Percentiles rank a stretch among this genome's conserved stretches.
Conservation (phyloP, 2,113 vertebrate species). For the Thryonomys swinderianus region DNA sequence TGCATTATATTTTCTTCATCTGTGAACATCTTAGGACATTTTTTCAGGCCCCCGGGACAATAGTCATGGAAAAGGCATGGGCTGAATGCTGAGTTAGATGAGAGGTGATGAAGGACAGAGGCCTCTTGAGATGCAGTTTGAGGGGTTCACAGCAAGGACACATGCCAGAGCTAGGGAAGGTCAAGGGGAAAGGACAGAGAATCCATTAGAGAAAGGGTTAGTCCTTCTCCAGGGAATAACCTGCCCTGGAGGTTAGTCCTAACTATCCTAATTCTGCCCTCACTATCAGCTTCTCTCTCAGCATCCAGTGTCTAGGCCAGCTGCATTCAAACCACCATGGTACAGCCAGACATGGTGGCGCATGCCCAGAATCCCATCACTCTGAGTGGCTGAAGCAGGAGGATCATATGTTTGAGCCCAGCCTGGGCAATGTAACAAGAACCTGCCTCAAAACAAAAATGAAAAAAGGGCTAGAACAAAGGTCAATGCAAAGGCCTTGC, state of each 20-base stretch:
- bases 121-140: no score
- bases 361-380: neutral
- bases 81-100: neutral
- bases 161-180: fast-evolving
- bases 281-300: neutral
- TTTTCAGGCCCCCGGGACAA: neutral
- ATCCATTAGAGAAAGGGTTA: neutral
- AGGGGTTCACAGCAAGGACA: neutral
- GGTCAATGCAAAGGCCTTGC: neutral
- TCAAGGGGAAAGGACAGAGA: neutral
- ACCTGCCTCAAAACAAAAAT: neutral
- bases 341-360: neutral
- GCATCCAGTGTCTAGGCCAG: neutral
- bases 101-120: neutral
- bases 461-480: neutral
- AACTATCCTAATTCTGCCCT: no score
- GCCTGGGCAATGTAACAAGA: neutral
- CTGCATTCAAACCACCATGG: fast-evolving
- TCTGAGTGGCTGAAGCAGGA: neutral
- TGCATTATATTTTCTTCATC: neutral
- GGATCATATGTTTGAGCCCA: neutral
- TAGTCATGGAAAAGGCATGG: neutral
- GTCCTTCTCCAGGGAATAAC: neutral
- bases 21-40: neutral
- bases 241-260: no score